phyloP scores from a whole-genome alignment of 2,113 vertebrate genomes.

The Notothenia coriiceps region DNA sequence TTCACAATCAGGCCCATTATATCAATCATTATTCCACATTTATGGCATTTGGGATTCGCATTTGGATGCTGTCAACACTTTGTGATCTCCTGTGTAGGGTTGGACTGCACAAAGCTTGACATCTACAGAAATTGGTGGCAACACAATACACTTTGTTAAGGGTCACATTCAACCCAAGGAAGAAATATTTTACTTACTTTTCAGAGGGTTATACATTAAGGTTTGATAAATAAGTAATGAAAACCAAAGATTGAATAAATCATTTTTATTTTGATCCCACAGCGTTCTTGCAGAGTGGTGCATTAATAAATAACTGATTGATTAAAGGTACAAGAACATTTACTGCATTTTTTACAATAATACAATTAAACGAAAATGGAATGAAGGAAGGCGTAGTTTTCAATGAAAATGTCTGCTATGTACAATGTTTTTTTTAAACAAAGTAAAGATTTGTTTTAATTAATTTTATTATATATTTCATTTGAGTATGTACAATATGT shows the following conservation, averaged over 20 bases:
- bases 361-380: not conserved
- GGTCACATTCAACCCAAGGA: not conserved
- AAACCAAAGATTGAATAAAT: not conserved
- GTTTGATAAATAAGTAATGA: not conserved
- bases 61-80: constrained; percentile 33
- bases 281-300: not conserved
- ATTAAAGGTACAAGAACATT: not conserved
- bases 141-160: not conserved
- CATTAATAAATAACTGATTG: not conserved
- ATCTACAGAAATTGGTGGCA: not conserved
- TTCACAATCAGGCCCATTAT: constrained; percentile 73
- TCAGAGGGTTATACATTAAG: not conserved
- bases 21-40: constrained; percentile 64
- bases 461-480: not conserved
- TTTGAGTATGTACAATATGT: too few species aligned
- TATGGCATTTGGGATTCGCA: constrained; percentile 47
- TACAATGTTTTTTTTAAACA: too few species aligned
- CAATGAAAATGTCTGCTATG: too few species aligned
- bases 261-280: not conserved
- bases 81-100: not conserved
- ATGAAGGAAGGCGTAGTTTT: too few species aligned
- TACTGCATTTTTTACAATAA: not conserved
- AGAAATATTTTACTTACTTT: too few species aligned
- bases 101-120: not conserved
- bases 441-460: too few species aligned